Percentiles rank a stretch among this genome's conserved stretches.
Evolutionary conservation across 2,113 vertebrate genomes (phyloP).

Genomic region (Phalacrocorax aristotelis): DNA sequence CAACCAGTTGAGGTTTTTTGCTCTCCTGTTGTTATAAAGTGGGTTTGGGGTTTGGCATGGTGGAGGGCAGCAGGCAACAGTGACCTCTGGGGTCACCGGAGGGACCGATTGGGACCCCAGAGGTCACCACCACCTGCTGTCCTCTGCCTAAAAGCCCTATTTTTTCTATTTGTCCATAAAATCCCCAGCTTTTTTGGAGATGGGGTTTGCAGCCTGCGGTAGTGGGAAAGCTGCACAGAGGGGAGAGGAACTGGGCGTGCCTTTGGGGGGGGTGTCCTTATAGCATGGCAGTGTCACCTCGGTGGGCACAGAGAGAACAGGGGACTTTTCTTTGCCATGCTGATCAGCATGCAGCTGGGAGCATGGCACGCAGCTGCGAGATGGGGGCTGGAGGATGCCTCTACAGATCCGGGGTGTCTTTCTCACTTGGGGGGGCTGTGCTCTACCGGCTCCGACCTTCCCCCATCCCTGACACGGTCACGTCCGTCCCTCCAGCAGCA

Average conservation of each 20-base stretch:
- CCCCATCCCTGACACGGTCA: neutral
- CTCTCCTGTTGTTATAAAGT: neutral
- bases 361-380: neutral
- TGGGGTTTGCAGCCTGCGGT: neutral
- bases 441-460: neutral
- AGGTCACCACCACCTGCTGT: rapidly evolving
- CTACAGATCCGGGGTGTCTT: neutral
- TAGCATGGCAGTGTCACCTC: neutral
- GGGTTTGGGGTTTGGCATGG: neutral
- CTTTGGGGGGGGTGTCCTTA: neutral
- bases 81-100: neutral
- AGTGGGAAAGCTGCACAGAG: neutral
- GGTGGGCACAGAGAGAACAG: neutral
- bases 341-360: constrained; percentile 32
- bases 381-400: neutral
- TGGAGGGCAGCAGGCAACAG: rapidly evolving
- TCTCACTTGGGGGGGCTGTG: neutral
- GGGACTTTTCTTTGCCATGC: neutral
- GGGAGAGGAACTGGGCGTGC: neutral
- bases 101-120: neutral
- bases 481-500: neutral
- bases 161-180: neutral
- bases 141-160: neutral
- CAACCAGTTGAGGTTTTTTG: neutral
- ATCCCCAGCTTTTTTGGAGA: neutral